Evolutionary conservation across 2,113 vertebrate genomes (phyloP).

Genomic region (Salvelinus alpinus): DNA sequence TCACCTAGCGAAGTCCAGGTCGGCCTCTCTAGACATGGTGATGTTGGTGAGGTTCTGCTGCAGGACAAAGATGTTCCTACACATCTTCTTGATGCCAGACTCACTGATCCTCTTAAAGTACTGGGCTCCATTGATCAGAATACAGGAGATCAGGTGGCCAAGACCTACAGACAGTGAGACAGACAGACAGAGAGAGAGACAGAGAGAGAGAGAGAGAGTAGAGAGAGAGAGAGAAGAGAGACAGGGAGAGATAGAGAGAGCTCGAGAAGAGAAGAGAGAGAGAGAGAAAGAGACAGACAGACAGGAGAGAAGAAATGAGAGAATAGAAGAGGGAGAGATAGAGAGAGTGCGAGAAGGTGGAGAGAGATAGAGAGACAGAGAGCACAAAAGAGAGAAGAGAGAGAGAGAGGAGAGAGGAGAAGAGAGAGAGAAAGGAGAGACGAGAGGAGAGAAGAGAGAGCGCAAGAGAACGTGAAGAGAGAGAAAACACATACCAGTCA

Average conservation of each 20-base stretch:
- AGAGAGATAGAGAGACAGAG: not conserved
- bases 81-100: conserved; percentile 99
- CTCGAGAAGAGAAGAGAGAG: not conserved
- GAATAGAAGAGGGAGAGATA: not conserved
- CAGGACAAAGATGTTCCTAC: conserved; percentile 97
- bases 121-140: conserved; percentile 97
- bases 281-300: not conserved
- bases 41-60: conserved; percentile 99
- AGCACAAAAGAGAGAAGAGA: not conserved
- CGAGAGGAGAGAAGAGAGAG: no score
- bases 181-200: not conserved
- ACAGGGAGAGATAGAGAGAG: no score
- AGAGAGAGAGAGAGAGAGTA: not conserved
- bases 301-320: not conserved
- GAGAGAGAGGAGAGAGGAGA: no score
- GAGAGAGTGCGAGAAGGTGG: not conserved
- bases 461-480: no score
- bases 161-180: conserved; percentile 73
- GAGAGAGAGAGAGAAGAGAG: no score
- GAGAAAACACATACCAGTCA: no score
- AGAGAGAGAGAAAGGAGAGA: no score
- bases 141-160: conserved; percentile 97
- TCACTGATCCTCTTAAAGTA: conserved; percentile 98
- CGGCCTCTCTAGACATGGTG: conserved; percentile 97
- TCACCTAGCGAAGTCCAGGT: conserved; percentile 96